Base-by-base conservation (phyloP, 2,797 vertebrate species). In the Falco concolor region DNA sequence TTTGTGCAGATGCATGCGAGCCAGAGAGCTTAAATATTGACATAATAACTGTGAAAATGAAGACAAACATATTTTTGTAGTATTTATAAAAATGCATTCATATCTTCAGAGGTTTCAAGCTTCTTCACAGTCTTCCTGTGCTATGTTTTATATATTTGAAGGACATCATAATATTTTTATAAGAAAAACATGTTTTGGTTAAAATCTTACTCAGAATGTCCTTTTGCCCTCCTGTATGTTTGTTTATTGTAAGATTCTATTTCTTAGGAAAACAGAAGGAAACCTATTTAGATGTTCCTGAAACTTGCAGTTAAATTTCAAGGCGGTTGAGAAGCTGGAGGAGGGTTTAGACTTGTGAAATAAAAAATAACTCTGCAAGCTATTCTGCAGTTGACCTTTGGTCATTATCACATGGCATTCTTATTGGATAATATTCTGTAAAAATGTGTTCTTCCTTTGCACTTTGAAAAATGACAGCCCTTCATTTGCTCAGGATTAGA, bases 91-190 rank as follows among this genome's bases (percentile, higher is more conserved):
- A 95, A 47, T 86, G 36, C 78, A 91, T 84, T 93, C 32, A n/a
- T 84, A 77, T 82, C 78, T 85, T 83, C 78, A 72, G 84, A 88
- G 57, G 69, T 65, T 82, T 95, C 42, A 53, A 61, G 53, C 93
- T 56, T 92, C 95, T 89, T 94, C 86, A 59, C 59, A 90, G 89
- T 95, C 88, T 97, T 96, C 76, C 57, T 90, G 86, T 74, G 69
- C 89, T 94, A 20, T 91, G 95, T 87, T 97, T 97, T 93, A 89
- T 94, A 53, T 93, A 59, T 92, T 95, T 96, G 84, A 95, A 95
- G 95, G 95, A 96, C 89, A 95, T 95, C 2, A 97, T 96, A 96
- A 97, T 96, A 97, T 97, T 97, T 96, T 91, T 93, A 96, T 96
- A 96, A 88, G 95, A 95, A 95, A 96, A 96, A 96, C 91, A 91